Evolutionary conservation across 2,888 invertebrate species (phyloP).

Genomic region (Asteroscopus sphinx): DNA sequence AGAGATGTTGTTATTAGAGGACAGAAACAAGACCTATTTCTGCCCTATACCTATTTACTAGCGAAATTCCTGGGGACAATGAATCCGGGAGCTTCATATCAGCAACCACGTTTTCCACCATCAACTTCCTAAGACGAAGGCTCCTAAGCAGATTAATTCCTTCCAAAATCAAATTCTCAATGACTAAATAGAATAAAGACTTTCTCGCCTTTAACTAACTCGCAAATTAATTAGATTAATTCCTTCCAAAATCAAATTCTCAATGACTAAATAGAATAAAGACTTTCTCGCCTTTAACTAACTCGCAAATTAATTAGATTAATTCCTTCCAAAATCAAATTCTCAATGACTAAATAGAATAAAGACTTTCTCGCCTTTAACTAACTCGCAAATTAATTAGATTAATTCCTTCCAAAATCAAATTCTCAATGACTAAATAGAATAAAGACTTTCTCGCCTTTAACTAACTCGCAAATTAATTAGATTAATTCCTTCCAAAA

Average conservation of each 20-base stretch:
- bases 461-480: conserved; percentile 26
- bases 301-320: conserved; percentile 47
- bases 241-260: conserved; percentile 16
- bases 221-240: conserved; percentile 50
- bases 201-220: conserved; percentile 9
- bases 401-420: conserved; percentile 22
- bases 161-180: conserved; percentile 14
- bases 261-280: too few species aligned
- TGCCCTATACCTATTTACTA: too few species aligned
- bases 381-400: conserved; percentile 45
- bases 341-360: too few species aligned
- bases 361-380: conserved; percentile 13
- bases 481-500: conserved; percentile 24
- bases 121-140: too few species aligned
- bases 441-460: conserved; percentile 14
- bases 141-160: conserved; percentile 14
- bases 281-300: conserved; percentile 8
- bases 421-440: conserved; percentile 3
- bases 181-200: too few species aligned
- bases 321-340: conserved; percentile 20
- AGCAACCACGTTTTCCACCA: too few species aligned
- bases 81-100: too few species aligned
- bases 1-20: too few species aligned
- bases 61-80: too few species aligned
- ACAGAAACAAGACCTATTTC: too few species aligned